Conservation (phyloP, 2,888 invertebrate species). For the Parascotia fuliginaria region DNA sequence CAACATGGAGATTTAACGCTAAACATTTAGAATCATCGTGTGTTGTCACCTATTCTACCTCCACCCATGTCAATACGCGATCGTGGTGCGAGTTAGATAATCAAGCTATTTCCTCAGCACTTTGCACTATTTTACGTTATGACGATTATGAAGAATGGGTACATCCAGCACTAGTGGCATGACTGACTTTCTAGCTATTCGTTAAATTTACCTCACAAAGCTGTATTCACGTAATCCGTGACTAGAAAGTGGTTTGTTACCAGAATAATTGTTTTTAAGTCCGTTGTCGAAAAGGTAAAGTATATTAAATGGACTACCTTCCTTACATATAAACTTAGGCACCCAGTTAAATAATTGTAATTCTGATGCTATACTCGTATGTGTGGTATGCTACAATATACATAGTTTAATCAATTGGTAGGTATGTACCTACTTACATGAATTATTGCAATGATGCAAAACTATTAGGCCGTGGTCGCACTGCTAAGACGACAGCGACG, state of each 20-base stretch:
- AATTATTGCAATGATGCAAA: no score
- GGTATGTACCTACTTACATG: no score
- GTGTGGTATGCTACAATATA: no score
- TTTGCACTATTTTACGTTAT: slow-evolving; percentile 66
- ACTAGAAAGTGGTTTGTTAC: slow-evolving; percentile 69
- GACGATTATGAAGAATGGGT: slow-evolving; percentile 54
- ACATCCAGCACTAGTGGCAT: slow-evolving; percentile 44
- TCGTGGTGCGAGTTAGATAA: slow-evolving; percentile 59
- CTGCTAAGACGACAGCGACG: no score
- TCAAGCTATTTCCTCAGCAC: slow-evolving; percentile 53
- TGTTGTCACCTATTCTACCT: slow-evolving; percentile 22
- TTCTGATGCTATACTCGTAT: no score
- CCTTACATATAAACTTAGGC: neutral
- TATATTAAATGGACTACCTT: slow-evolving; percentile 37
- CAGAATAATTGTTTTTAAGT: slow-evolving; percentile 57
- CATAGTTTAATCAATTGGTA: no score
- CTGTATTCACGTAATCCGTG: slow-evolving; percentile 68
- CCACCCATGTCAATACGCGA: slow-evolving; percentile 62
- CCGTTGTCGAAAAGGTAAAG: slow-evolving; percentile 44
- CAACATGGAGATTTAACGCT: neutral
- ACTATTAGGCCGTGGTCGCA: no score
- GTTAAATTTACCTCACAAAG: slow-evolving; percentile 63
- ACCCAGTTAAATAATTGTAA: no score
- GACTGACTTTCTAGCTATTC: slow-evolving; percentile 65
- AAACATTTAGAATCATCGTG: neutral